These are phyloP conservation scores for Leptopilina myrica DNA, from an alignment of 2,888 invertebrate species.

Conservation along the genomic window DNA sequence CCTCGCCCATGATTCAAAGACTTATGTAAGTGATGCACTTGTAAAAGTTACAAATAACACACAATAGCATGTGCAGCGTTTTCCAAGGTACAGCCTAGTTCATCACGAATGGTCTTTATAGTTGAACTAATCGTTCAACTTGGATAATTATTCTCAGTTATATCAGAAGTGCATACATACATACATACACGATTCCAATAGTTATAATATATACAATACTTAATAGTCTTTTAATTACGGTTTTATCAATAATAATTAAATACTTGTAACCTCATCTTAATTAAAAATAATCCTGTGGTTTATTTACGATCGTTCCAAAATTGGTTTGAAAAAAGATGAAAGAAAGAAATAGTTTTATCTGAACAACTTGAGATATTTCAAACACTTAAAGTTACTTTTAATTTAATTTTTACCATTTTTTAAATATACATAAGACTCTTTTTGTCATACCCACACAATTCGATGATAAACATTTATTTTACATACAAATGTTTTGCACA, in stretches of 20 bases:
- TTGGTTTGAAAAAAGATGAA: no score
- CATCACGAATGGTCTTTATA: slow-evolving; percentile 22
- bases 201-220: no score
- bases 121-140: slow-evolving; percentile 47
- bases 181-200: no score
- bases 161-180: neutral
- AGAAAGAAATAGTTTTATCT: no score
- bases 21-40: slow-evolving; percentile 48
- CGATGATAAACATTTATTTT: neutral
- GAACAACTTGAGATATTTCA: no score
- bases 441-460: neutral
- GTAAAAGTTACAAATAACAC: slow-evolving; percentile 51
- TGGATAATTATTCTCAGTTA: slow-evolving; percentile 51
- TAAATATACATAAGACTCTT: neutral
- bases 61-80: slow-evolving; percentile 1
- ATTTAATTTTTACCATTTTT: neutral
- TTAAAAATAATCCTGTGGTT: no score
- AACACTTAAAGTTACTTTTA: no score
- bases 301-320: no score
- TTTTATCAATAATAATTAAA: no score
- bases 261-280: no score
- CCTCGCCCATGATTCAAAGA: slow-evolving; percentile 34
- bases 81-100: neutral
- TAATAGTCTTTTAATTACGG: no score
- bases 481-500: neutral